These are phyloP conservation scores for Helostoma temminkii DNA, from an alignment of 2,797 vertebrate species.

Conservation along the genomic window DNA sequence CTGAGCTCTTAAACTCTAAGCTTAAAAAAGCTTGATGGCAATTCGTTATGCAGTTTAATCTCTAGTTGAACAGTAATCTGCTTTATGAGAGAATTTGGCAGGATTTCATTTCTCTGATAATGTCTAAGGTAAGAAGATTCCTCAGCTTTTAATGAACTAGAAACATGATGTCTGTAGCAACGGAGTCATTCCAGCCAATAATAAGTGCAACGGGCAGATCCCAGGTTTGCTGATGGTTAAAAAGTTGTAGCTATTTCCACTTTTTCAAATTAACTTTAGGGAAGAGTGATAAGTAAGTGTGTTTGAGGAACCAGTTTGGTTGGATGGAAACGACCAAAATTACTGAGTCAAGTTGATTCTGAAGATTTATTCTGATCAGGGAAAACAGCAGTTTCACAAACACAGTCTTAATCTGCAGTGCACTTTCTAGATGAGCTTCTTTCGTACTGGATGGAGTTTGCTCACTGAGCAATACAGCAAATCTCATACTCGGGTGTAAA, in stretches of 20 bases:
- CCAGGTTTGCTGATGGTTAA: background rate
- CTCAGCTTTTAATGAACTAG: background rate
- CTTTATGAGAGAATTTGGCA: background rate
- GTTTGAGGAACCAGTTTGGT: too few species aligned
- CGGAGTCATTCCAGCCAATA: too few species aligned
- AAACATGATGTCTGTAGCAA: background rate
- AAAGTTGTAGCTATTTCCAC: background rate
- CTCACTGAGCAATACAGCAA: too few species aligned
- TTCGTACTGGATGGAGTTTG: too few species aligned
- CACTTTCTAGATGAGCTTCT: too few species aligned
- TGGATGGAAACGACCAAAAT: too few species aligned
- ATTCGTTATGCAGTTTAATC: background rate
- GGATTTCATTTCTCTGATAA: background rate
- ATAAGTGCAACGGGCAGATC: background rate
- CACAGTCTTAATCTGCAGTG: background rate
- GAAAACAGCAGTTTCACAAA: background rate
- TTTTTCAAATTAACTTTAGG: background rate
- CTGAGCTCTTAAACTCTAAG: constrained; percentile 20
- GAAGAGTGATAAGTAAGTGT: too few species aligned
- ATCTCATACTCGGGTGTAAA: too few species aligned
- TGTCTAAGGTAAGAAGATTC: background rate
- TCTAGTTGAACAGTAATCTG: background rate
- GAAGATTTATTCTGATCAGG: too few species aligned
- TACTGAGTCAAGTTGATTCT: too few species aligned
- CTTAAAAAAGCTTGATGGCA: background rate